Conservation (phyloP, 64 coral and sea anemone species). For the Acropora tenuis region DNA sequence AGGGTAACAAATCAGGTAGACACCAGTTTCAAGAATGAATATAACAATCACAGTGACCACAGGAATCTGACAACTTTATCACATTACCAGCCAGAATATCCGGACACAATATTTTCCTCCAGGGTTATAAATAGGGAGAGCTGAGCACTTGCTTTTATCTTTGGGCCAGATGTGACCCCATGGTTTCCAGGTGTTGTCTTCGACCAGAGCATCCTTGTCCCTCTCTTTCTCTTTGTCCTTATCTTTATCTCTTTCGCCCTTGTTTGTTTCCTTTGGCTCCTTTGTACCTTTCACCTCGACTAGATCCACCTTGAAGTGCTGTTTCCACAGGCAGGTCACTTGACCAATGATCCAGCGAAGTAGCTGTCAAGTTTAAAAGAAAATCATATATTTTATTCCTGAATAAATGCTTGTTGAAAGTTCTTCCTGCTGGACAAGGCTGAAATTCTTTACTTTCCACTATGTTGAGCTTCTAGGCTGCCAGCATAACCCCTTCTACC, state of each 20-base stretch:
- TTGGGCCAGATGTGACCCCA: conserved; percentile 98
- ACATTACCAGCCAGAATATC: conserved; percentile 93
- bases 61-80: background rate
- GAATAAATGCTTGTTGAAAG: no score
- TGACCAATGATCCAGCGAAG: conserved; percentile 93
- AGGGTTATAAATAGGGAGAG: conserved; percentile 81
- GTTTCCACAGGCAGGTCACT: conserved; percentile 85
- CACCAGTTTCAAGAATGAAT: no score
- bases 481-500: no score
- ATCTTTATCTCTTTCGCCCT: conserved; percentile 78
- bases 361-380: conserved; percentile 24
- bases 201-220: conserved; percentile 71
- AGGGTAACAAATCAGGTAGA: no score
- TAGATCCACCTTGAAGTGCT: conserved; percentile 84
- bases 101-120: conserved; percentile 92
- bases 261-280: conserved; percentile 56
- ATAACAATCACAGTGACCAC: no score
- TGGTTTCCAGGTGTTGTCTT: conserved; percentile 94
- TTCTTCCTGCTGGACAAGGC: no score
- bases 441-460: no score
- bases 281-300: conserved; percentile 70
- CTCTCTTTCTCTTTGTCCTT: conserved; percentile 88
- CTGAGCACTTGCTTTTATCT: conserved; percentile 67
- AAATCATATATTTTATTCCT: no score
- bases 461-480: no score